Evolutionary conservation across 2,888 invertebrate genomes (phyloP).

Genomic region (Caradrina kadenii): DNA sequence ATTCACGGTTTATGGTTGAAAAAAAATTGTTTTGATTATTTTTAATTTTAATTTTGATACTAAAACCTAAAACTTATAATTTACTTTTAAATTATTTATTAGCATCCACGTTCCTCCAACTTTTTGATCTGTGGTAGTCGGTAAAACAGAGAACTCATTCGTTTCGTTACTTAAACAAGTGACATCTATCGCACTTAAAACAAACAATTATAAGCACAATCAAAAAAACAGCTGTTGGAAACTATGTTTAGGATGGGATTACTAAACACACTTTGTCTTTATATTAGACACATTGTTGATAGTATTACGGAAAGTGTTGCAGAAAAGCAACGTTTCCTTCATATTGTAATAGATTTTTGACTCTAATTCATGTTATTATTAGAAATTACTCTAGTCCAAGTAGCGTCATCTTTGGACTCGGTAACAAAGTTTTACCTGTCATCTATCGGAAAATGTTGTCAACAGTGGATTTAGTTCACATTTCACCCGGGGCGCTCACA

Average conservation of each 20-base stretch:
- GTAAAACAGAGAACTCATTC: conserved; percentile 60
- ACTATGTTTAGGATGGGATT: not conserved
- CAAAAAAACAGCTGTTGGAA: conserved; percentile 4
- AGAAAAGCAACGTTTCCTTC: not conserved
- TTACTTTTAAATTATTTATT: not conserved
- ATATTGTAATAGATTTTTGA: not conserved
- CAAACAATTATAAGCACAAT: conserved; percentile 8
- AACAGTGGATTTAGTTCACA: conserved; percentile 75
- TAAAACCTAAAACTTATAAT: not conserved
- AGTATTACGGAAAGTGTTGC: not conserved
- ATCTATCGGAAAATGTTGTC: conserved; percentile 64
- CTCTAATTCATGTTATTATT: not conserved
- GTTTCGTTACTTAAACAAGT: conserved; percentile 3
- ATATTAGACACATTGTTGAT: not conserved
- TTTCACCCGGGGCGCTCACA: conserved; percentile 85
- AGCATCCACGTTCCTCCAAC: conserved; percentile 14
- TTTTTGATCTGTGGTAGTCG: conserved; percentile 55
- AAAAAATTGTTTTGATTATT: not conserved
- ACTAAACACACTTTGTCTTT: not conserved
- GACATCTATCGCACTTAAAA: conserved; percentile 60
- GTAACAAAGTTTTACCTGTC: conserved; percentile 55
- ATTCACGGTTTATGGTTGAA: not conserved
- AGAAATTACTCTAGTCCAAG: not conserved
- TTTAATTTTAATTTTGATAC: not conserved
- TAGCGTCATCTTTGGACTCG: conserved; percentile 53